These are phyloP conservation scores for Spilogale gracilis DNA, from an alignment of 2,113 vertebrate genomes.

Conservation along the genomic window DNA sequence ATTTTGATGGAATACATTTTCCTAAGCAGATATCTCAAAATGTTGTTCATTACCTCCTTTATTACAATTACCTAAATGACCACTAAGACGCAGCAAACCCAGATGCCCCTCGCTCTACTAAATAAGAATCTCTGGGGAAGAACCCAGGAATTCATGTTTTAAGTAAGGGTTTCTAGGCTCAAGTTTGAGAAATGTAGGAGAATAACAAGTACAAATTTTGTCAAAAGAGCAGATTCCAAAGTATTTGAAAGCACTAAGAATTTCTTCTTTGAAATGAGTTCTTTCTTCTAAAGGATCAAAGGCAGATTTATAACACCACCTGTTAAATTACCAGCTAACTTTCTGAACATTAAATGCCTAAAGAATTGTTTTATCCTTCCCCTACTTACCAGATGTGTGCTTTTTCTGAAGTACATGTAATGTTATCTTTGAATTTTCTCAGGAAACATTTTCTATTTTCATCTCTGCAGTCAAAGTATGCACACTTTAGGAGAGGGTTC, in stretches of 20 bases:
- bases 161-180: background rate
- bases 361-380: background rate
- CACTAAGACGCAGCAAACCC: background rate
- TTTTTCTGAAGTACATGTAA: background rate
- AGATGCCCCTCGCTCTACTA: accelerated
- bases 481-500: background rate
- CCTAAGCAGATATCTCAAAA: background rate
- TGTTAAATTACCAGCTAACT: background rate
- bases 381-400: background rate
- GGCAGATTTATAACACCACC: background rate
- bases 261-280: background rate
- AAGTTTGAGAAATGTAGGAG: background rate
- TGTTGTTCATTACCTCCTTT: background rate
- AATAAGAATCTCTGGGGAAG: background rate
- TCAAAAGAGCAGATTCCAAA: conserved; percentile 1
- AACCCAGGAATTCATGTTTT: background rate
- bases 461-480: background rate
- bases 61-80: background rate
- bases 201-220: conserved; percentile 16
- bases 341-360: background rate
- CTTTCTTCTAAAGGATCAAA: conserved; percentile 46
- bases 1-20: background rate
- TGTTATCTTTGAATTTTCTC: background rate
- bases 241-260: background rate
- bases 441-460: background rate